Conservation (phyloP, 2,797 vertebrate species). For the Nannoperca australis region DNA sequence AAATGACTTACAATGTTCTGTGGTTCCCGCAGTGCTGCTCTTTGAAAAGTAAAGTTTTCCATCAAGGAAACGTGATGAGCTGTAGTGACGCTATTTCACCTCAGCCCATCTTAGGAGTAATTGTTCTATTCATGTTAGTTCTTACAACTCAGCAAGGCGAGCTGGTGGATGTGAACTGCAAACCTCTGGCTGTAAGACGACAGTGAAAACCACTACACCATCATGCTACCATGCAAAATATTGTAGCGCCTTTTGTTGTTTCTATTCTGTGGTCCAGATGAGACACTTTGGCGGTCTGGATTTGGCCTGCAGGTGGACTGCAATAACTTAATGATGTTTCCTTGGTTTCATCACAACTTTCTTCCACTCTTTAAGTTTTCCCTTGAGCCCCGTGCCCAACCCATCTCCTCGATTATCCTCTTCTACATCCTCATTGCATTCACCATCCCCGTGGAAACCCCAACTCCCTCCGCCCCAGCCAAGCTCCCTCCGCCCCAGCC, state of each 20-base stretch:
- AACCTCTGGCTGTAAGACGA: too few species aligned
- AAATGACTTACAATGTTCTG: not conserved
- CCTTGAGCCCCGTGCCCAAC: constrained; percentile 15
- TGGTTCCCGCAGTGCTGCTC: not conserved
- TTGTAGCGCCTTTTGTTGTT: too few species aligned
- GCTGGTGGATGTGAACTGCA: too few species aligned
- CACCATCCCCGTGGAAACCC: constrained; percentile 47
- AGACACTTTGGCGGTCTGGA: too few species aligned
- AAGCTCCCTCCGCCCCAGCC: not conserved
- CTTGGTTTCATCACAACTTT: not conserved
- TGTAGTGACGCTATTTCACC: not conserved
- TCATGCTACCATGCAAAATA: too few species aligned
- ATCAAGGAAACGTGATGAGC: too few species aligned
- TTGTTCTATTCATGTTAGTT: not conserved
- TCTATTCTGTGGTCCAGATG: too few species aligned
- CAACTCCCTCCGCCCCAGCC: not conserved
- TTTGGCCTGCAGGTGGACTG: too few species aligned
- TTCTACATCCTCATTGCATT: not conserved
- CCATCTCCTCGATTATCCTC: constrained; percentile 25
- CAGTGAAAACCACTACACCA: too few species aligned
- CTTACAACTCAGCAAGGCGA: too few species aligned
- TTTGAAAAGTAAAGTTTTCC: constrained; percentile 10
- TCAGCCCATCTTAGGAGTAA: not conserved
- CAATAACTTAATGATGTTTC: not conserved
- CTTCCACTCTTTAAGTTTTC: constrained; percentile 7